A percentile compares a stretch with the other conserved stretches of the same genome.
These are phyloP conservation scores for Sinodicranocentrus sp. DNA, from an alignment of 2,888 invertebrate genomes.

Conservation along the genomic window DNA sequence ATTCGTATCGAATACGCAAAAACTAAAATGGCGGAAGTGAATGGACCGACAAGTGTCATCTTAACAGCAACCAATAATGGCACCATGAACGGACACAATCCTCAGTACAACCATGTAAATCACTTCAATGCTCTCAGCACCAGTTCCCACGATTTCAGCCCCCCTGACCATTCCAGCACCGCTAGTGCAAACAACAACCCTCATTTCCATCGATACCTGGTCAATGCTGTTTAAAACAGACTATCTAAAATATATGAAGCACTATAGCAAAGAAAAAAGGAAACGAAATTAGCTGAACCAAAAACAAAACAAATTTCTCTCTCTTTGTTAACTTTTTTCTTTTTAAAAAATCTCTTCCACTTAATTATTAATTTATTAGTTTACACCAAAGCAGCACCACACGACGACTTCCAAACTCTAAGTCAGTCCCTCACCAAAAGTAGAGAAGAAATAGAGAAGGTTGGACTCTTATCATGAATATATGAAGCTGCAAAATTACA, in stretches of 20 bases:
- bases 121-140: slow-evolving; percentile 76
- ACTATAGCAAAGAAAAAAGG: not conserved
- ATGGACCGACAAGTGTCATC: slow-evolving; percentile 76
- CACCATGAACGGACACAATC: slow-evolving; percentile 76
- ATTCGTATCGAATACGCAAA: slow-evolving; percentile 99
- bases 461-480: too few relatives aligned
- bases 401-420: too few relatives aligned
- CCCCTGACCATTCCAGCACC: slow-evolving; percentile 71
- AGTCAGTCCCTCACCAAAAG: too few relatives aligned
- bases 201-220: slow-evolving; percentile 76
- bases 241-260: not conserved
- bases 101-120: slow-evolving; percentile 77
- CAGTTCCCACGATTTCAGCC: slow-evolving; percentile 73
- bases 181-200: slow-evolving; percentile 73
- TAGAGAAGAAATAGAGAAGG: too few relatives aligned
- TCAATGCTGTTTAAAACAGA: slow-evolving; percentile 75
- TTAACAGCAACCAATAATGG: slow-evolving; percentile 75
- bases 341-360: too few relatives aligned
- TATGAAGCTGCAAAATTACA: too few relatives aligned
- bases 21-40: slow-evolving; percentile 96
- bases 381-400: too few relatives aligned
- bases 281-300: not conserved
- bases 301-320: slow-evolving; percentile 9
- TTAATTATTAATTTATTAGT: too few relatives aligned
- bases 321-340: too few relatives aligned